These are phyloP conservation scores for Cerastoderma edule DNA, from an alignment of 2,888 invertebrate genomes.

Conservation along the genomic window DNA sequence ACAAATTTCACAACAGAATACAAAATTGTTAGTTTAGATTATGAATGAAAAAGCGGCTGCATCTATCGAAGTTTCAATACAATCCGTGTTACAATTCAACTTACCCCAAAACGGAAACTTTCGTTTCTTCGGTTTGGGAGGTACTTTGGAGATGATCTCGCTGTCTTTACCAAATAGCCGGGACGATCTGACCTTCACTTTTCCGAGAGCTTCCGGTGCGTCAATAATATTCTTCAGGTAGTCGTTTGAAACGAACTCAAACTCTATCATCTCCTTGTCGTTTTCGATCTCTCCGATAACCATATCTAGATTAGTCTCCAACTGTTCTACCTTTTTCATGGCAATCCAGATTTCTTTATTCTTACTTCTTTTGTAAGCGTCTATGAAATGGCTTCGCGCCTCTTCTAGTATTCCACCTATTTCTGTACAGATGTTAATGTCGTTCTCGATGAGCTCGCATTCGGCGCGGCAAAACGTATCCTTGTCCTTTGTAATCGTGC, in stretches of 20 bases:
- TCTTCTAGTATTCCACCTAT: constrained; percentile 29
- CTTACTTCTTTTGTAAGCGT: constrained; percentile 38
- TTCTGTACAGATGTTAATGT: constrained; percentile 29
- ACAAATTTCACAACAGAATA: too few relatives aligned
- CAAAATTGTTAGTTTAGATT: too few relatives aligned
- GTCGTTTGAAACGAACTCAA: constrained; percentile 48
- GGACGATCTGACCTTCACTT: constrained; percentile 36
- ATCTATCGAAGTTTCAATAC: too few relatives aligned
- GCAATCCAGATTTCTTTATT: constrained; percentile 43
- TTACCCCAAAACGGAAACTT: background rate
- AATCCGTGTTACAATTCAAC: too few relatives aligned
- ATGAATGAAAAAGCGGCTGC: too few relatives aligned
- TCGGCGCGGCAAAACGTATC: constrained; percentile 43
- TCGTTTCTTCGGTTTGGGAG: constrained; percentile 7
- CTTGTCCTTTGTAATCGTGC: constrained; percentile 40
- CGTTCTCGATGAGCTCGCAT: constrained; percentile 34
- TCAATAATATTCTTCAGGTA: constrained; percentile 36
- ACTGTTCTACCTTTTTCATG: constrained; percentile 41
- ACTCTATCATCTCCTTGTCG: constrained; percentile 36
- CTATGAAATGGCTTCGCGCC: constrained; percentile 34
- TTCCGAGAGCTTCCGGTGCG: constrained; percentile 45
- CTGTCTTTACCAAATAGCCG: constrained; percentile 34
- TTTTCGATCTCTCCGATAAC: constrained; percentile 33
- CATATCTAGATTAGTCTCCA: constrained; percentile 41
- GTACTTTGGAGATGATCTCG: constrained; percentile 25